Percentiles rank a stretch among this genome's conserved stretches.
Evolutionary conservation across 2,888 invertebrate genomes (phyloP).

Genomic region (Chrysodeixis includens): DNA sequence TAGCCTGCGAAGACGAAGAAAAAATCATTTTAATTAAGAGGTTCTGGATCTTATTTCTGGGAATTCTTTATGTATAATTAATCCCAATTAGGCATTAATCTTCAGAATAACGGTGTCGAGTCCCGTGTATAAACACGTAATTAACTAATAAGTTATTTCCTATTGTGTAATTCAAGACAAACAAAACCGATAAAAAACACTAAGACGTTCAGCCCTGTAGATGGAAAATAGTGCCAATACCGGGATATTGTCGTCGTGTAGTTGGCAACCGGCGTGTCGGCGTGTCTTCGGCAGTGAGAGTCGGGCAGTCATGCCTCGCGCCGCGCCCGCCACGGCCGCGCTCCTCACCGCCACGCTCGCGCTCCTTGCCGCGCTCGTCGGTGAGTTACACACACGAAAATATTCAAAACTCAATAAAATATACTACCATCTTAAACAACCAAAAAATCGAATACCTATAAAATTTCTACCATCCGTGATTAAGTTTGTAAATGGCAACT

Average conservation of each 20-base stretch:
- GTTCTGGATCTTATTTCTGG: too few species aligned
- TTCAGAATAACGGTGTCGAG: too few species aligned
- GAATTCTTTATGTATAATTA: too few species aligned
- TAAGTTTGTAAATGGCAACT: background rate
- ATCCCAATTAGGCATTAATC: too few species aligned
- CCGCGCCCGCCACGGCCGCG: constrained; percentile 65
- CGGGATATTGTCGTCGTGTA: background rate
- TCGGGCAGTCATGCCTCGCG: constrained; percentile 79
- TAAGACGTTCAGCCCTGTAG: too few species aligned
- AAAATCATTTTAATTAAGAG: background rate
- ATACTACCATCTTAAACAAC: background rate
- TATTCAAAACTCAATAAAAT: too few species aligned
- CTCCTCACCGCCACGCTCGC: constrained; percentile 69
- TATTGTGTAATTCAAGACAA: too few species aligned
- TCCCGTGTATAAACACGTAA: too few species aligned
- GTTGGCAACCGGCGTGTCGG: constrained; percentile 48
- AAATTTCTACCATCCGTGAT: background rate
- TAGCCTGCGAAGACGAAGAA: background rate
- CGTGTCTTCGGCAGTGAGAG: background rate
- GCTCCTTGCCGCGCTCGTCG: constrained; percentile 79
- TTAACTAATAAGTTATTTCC: too few species aligned
- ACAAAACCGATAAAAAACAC: too few species aligned
- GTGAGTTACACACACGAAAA: constrained; percentile 71
- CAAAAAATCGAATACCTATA: background rate
- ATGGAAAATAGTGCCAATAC: background rate